Conservation (phyloP, 2,888 invertebrate species). For the Drosophila lacicola region DNA sequence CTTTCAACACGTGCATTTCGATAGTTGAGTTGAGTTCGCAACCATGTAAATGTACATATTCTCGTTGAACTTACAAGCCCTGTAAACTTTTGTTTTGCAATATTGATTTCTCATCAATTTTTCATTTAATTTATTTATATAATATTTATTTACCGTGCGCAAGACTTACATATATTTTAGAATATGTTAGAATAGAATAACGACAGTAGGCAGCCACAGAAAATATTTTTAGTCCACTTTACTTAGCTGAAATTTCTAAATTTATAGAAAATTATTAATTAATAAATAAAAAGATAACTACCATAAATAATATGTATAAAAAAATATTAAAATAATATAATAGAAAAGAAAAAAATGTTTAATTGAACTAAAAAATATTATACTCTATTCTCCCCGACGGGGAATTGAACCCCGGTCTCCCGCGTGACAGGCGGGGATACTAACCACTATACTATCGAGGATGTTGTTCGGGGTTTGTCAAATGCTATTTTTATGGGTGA, state of each 20-base stretch:
- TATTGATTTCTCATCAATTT: background rate
- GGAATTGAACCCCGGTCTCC: slow-evolving; percentile 63
- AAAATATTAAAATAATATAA: background rate
- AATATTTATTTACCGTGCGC: too few relatives aligned
- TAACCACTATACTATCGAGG: slow-evolving; percentile 63
- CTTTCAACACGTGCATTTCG: background rate
- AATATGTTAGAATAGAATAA: too few relatives aligned
- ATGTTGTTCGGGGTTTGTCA: accelerated
- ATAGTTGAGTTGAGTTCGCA: background rate
- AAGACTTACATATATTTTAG: too few relatives aligned
- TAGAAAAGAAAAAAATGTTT: background rate
- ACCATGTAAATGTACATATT: background rate
- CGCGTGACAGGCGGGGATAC: slow-evolving; percentile 60
- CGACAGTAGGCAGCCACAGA: too few relatives aligned
- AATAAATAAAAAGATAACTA: too few relatives aligned
- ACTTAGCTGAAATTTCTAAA: too few relatives aligned
- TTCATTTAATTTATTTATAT: too few relatives aligned
- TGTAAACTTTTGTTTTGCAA: background rate
- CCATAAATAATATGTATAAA: too few relatives aligned
- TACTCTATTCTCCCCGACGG: slow-evolving; percentile 41
- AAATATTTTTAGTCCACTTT: too few relatives aligned
- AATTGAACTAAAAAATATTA: background rate
- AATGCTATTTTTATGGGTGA: background rate
- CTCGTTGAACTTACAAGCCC: background rate
- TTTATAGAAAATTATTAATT: too few relatives aligned